Percentiles rank a stretch among this genome's conserved stretches.
These are phyloP conservation scores for Neosalanx taihuensis DNA, from an alignment of 2,797 vertebrate species.

Conservation along the genomic window DNA sequence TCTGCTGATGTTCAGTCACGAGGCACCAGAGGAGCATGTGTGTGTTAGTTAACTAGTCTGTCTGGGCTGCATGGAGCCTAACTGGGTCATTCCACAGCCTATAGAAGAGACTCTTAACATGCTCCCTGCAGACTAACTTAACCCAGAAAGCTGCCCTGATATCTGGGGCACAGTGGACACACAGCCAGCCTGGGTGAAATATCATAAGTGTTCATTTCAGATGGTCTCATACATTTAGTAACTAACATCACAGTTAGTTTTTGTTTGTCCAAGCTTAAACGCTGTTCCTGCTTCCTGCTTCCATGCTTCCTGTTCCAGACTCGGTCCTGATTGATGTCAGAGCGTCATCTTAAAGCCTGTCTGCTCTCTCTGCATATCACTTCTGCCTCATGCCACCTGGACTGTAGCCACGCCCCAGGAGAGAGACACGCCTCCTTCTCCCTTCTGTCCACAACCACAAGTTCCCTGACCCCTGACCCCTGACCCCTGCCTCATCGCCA, in stretches of 20 bases:
- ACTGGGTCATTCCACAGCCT: neutral
- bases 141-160: too few species aligned
- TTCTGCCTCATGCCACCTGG: slow-evolving; percentile 30
- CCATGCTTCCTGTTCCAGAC: slow-evolving; percentile 35
- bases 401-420: slow-evolving; percentile 30
- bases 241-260: too few species aligned
- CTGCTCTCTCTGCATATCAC: slow-evolving; percentile 12
- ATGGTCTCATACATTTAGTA: too few species aligned
- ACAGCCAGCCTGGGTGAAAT: too few species aligned
- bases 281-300: too few species aligned
- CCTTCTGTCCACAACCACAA: neutral
- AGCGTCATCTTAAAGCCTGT: slow-evolving; percentile 24
- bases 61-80: too few species aligned
- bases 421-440: slow-evolving; percentile 19
- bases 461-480: too few species aligned
- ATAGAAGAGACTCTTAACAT: neutral
- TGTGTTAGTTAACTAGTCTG: neutral
- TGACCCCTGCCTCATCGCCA: slow-evolving; percentile 48
- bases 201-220: too few species aligned
- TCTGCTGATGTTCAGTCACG: neutral
- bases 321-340: slow-evolving; percentile 9
- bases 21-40: neutral
- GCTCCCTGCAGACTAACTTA: too few species aligned
- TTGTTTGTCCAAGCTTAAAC: too few species aligned
- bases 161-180: too few species aligned